Evolutionary conservation across 2,113 vertebrate genomes (phyloP), one percentile per base, ranked within the genome.

Genomic region (Oryzias melastigma): DNA sequence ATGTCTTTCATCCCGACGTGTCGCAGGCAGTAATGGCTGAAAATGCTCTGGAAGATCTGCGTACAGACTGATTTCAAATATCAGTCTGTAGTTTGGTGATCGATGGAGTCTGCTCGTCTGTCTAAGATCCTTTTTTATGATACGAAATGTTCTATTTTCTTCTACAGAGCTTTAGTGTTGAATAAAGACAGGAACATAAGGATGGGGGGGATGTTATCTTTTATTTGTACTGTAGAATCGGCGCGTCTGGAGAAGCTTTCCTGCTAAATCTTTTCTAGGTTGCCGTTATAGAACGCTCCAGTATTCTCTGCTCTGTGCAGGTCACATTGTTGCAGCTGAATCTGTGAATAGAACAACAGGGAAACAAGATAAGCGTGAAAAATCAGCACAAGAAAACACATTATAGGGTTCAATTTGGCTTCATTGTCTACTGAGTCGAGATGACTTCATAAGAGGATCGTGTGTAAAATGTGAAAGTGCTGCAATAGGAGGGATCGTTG

Each of bases 371-470:
- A 50, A 49, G 52, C 3, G 1, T 47, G 15, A 66, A 65, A 66
- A 70, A 62, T 73, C 64, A 45, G 46, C 27, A 2, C 43, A 17
- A 14, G 63, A 46, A 58, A 68, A 60, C 55, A 41, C n/a, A 51
- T 42, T 27, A 24, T 47, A 45, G 41, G 8, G 45, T 55, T 50
- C 44, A 25, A 54, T 78, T 77, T 63, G 66, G 57, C 71, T 57
- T 78, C 52, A 47, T 65, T 63, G 18, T 41, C 29, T 22, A 41
- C 54, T 2, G 49, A 60, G 67, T 27, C 67, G 64, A 81, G 77
- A 79, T 86, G 1, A 77, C 52, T 79, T 66, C 42, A 20, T 66
- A 69, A 67, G 64, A 71, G 75, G 65, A 70, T 73, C 68, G 68
- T 71, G 29, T 8, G 29, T 35, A 35, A 35, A 35, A 35, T 35